phyloP scores from a whole-genome alignment of 2,888 invertebrate species.

The Orchesellides sinensis region DNA sequence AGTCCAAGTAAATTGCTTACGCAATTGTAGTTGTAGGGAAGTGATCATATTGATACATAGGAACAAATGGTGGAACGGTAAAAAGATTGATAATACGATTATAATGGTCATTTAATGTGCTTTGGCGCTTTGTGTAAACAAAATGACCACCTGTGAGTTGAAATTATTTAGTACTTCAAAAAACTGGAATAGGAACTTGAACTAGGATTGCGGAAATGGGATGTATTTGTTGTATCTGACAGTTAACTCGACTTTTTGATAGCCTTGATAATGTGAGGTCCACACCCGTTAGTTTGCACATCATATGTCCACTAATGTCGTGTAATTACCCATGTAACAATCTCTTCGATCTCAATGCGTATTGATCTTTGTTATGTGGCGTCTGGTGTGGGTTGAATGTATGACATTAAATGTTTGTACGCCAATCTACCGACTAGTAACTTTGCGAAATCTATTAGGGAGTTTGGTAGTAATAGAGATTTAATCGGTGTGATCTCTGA shows the following conservation, averaged over 20 bases:
- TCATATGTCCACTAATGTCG: conserved; percentile 49
- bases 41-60: too few species aligned
- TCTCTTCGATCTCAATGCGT: conserved; percentile 13
- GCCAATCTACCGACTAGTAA: not conserved
- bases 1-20: too few species aligned
- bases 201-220: conserved; percentile 40
- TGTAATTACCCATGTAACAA: conserved; percentile 42
- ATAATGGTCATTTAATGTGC: not conserved
- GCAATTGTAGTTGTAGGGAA: too few species aligned
- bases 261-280: conserved; percentile 66
- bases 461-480: not conserved
- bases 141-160: not conserved
- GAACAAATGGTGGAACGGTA: too few species aligned
- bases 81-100: not conserved
- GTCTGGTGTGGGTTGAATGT: conserved; percentile 24
- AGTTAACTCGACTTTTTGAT: too few species aligned
- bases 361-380: not conserved
- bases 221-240: too few species aligned
- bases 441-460: not conserved
- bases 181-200: conserved; percentile 2
- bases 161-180: not conserved
- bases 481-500: not conserved
- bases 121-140: not conserved
- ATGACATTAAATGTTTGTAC: not conserved
- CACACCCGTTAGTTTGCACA: conserved; percentile 59